Conservation (phyloP, 2,888 invertebrate species). For the Pollenia angustigena region DNA sequence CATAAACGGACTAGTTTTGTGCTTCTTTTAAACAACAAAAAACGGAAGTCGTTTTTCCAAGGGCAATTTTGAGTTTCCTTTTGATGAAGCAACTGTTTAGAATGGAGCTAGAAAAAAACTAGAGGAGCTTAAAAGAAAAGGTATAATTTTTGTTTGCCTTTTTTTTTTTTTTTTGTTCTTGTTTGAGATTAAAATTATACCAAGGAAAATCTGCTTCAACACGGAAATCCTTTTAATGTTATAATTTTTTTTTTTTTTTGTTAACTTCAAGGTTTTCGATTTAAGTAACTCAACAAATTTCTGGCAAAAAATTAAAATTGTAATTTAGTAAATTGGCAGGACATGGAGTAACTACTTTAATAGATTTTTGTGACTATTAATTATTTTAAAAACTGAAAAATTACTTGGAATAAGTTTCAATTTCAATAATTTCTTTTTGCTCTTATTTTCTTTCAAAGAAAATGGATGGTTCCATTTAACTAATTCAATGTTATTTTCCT, state of each 20-base stretch:
- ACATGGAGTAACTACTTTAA: too few relatives aligned
- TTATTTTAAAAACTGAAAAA: too few relatives aligned
- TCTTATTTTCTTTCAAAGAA: too few relatives aligned
- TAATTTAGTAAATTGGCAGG: too few relatives aligned
- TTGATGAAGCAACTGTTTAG: background rate
- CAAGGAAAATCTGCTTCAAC: background rate
- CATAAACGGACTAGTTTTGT: background rate
- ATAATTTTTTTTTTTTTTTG: background rate
- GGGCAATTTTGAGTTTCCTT: constrained; percentile 29
- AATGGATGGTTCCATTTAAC: too few relatives aligned
- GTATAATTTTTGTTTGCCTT: background rate
- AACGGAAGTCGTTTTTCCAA: constrained; percentile 15
- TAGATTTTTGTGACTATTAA: too few relatives aligned
- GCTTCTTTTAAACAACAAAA: background rate
- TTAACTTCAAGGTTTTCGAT: background rate
- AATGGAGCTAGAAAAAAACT: background rate
- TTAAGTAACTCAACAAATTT: too few relatives aligned
- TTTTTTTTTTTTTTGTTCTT: background rate
- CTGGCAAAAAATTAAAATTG: too few relatives aligned
- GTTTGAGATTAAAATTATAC: background rate
- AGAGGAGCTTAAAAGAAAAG: background rate
- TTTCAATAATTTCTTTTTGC: too few relatives aligned
- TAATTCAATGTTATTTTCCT: background rate
- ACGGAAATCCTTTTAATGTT: constrained; percentile 8
- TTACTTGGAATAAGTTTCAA: too few relatives aligned